Base-by-base conservation (phyloP, 2,888 invertebrate genomes). In the Eristalinus aeneus region DNA sequence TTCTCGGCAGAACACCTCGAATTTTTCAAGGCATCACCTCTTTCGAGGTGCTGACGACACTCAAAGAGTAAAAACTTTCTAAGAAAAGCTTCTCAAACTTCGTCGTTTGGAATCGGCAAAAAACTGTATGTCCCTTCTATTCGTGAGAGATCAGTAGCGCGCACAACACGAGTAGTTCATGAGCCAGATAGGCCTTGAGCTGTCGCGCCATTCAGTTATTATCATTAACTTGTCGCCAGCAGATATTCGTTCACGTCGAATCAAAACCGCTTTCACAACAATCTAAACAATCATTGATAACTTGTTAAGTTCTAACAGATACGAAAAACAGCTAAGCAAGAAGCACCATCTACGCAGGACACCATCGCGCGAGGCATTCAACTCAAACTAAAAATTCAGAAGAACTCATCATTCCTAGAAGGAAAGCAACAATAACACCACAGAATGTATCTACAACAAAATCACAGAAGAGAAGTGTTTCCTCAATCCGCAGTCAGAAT, bases 381-480 rank as follows among this genome's bases (percentile, higher is more conserved):
- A 73, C 76, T 73, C 71, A 10, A 5, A 32, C 53, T 23, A 64
- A 71, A 73, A 22, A 64, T n/a, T n/a, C 31, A 60, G 20, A 73
- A 61, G 36, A 61, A 75, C 34, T 77, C 73, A 88, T 86, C 68
- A 87, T 72, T 83, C 63, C 80, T 72, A 87, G 27, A 27, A 27
- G 5, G 58, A 76, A 85, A 86, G 86, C 80, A 86, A 87, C 79
- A 86, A 83, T 64, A 63, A 34, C 46, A 71, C 63, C 34, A n/a
- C n/a, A 63, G 31, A 16, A 73, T 64, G 56, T 31, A 67, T 46
- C 56, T 31, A 46, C 80, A 82, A 82, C 86, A 86, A 86, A 82
- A 82, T 86, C 86, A 82, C 86, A 74, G 46, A 82, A 56, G 31
- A 39, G 60, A 86, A 82, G 82, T 86, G 64, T 86, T 77, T 86